Conservation (phyloP, 1,140 invertebrate genomes). For the Tetragnatha versicolor region DNA sequence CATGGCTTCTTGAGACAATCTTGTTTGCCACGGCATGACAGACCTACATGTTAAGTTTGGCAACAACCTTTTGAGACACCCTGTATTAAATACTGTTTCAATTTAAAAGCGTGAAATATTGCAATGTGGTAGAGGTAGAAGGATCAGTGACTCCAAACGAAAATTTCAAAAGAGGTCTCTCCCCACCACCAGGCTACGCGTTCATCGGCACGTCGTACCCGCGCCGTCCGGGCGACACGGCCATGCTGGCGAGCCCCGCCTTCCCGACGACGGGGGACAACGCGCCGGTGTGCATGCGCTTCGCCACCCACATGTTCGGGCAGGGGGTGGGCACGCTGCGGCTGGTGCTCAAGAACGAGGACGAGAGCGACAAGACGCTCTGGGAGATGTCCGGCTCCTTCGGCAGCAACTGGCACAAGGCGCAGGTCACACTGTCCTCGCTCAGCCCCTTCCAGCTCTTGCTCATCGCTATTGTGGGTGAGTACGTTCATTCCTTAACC, state of each 20-base stretch:
- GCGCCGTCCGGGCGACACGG: conserved; percentile 70
- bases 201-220: conserved; percentile 74
- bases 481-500: too few relatives aligned
- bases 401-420: conserved; percentile 75
- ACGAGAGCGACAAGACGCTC: conserved; percentile 67
- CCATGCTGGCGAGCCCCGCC: conserved; percentile 69
- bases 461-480: conserved; percentile 43
- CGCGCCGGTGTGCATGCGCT: conserved; percentile 71
- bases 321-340: conserved; percentile 72
- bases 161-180: not conserved
- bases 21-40: too few relatives aligned
- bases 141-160: not conserved
- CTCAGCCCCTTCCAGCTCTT: conserved; percentile 67
- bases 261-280: conserved; percentile 67
- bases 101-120: too few relatives aligned
- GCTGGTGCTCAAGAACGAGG: conserved; percentile 63
- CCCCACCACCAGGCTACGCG: conserved; percentile 69
- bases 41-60: too few relatives aligned
- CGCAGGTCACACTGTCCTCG: conserved; percentile 71
- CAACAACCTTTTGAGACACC: too few relatives aligned
- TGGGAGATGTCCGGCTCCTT: conserved; percentile 73
- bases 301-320: conserved; percentile 80
- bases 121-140: too few relatives aligned
- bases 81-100: too few relatives aligned
- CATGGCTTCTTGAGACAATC: too few relatives aligned